phyloP scores from a whole-genome alignment of 1,140 invertebrate species.

The Holotrichia oblita region DNA sequence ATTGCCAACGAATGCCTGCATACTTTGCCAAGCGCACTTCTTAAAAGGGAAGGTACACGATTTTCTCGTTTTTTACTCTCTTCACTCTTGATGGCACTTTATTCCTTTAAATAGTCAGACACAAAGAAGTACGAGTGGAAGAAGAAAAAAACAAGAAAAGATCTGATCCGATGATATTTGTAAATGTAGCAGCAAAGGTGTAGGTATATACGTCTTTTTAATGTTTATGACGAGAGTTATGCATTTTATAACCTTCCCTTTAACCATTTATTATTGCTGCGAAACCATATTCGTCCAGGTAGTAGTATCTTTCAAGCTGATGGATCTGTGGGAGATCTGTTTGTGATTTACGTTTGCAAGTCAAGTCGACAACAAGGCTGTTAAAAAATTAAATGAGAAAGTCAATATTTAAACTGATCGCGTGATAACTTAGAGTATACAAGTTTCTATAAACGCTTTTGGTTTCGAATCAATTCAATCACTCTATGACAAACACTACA shows the following conservation, averaged over 20 bases:
- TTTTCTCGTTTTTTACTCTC: conserved; percentile 8
- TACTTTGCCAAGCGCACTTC: background rate
- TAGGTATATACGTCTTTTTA: background rate
- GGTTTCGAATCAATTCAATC: too few relatives aligned
- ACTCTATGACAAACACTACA: too few relatives aligned
- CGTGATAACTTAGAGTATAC: too few relatives aligned
- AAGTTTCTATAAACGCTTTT: too few relatives aligned
- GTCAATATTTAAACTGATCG: too few relatives aligned
- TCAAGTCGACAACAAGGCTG: too few relatives aligned
- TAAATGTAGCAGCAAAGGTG: background rate
- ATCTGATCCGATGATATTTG: background rate
- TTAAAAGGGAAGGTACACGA: conserved; percentile 19
- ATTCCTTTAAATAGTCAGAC: background rate
- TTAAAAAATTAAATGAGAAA: too few relatives aligned
- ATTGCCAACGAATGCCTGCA: conserved; percentile 3
- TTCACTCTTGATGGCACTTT: conserved; percentile 30
- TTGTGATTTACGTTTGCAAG: background rate
- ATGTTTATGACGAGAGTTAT: background rate
- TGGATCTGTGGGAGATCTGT: too few relatives aligned
- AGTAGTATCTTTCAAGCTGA: too few relatives aligned
- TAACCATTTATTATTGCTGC: background rate
- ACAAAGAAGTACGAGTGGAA: background rate
- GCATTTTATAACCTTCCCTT: conserved; percentile 4
- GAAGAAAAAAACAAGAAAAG: background rate
- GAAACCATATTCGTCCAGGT: background rate